A percentile compares a stretch with the other conserved stretches of the same genome.
Conservation (phyloP, 2,797 vertebrate genomes). For the Myotis vivesi region DNA sequence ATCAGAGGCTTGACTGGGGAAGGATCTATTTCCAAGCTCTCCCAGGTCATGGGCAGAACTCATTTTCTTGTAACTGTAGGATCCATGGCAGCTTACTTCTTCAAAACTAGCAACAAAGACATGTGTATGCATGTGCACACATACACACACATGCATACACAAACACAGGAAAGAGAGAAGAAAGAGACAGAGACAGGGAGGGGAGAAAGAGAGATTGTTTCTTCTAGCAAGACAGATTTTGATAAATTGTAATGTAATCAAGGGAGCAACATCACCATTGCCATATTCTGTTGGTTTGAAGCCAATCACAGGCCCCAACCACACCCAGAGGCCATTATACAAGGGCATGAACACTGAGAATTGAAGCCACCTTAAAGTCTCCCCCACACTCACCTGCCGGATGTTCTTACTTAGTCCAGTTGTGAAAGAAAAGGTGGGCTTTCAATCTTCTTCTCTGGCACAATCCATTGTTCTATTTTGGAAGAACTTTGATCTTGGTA, state of each 20-base stretch:
- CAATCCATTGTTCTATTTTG: neutral
- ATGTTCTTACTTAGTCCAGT: neutral
- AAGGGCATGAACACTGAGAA: neutral
- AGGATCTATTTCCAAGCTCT: neutral
- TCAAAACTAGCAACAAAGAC: neutral
- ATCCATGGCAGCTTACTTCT: neutral
- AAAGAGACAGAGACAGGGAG: neutral
- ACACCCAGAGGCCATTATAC: neutral
- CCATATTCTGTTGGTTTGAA: neutral
- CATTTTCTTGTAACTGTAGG: neutral
- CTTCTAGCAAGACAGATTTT: neutral
- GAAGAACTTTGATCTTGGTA: neutral
- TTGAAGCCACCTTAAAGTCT: neutral
- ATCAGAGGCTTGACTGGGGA: neutral
- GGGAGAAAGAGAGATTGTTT: neutral
- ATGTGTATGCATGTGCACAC: neutral
- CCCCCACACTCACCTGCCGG: accelerated
- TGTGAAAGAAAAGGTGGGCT: neutral
- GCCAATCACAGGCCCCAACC: neutral
- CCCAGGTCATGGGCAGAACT: neutral
- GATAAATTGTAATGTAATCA: neutral
- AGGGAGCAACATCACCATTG: neutral
- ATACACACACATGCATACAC: no score
- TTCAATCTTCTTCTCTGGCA: neutral
- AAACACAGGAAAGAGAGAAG: neutral